Evolutionary conservation across 2,113 vertebrate species (phyloP).

Genomic region (Urocolius indicus): DNA sequence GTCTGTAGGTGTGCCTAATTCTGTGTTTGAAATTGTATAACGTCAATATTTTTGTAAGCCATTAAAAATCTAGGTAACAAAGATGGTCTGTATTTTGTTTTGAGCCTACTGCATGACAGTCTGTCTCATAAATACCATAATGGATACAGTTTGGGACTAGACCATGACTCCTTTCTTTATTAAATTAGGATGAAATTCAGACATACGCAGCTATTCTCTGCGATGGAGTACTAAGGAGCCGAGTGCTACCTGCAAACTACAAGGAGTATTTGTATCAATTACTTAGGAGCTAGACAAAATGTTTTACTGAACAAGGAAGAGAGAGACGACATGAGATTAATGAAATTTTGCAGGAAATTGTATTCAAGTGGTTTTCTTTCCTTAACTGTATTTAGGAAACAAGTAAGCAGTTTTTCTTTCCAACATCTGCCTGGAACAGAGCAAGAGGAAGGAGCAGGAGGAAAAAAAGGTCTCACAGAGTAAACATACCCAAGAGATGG

Average conservation of each 20-base stretch:
- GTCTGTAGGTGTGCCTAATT: neutral
- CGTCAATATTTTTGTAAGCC: conserved; percentile 32
- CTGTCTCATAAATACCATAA: neutral
- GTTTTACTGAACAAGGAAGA: neutral
- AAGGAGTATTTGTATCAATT: neutral
- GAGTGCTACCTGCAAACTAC: neutral
- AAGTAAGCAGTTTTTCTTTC: neutral
- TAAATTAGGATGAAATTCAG: neutral
- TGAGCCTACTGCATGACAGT: neutral
- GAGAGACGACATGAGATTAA: neutral
- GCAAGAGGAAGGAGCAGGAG: neutral
- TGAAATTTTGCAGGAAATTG: neutral
- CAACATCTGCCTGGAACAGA: neutral
- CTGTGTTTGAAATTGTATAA: neutral
- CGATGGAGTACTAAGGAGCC: neutral
- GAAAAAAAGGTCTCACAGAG: neutral
- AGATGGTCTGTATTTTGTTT: neutral
- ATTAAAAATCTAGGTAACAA: conserved; percentile 26
- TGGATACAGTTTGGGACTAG: neutral
- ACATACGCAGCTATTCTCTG: neutral
- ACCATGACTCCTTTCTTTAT: neutral
- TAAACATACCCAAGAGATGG: neutral
- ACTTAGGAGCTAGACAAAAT: neutral
- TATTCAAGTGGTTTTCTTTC: neutral
- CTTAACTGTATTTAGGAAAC: neutral